These are phyloP conservation scores for Cydia fagiglandana DNA, from an alignment of 1,140 invertebrate genomes.

Conservation along the genomic window DNA sequence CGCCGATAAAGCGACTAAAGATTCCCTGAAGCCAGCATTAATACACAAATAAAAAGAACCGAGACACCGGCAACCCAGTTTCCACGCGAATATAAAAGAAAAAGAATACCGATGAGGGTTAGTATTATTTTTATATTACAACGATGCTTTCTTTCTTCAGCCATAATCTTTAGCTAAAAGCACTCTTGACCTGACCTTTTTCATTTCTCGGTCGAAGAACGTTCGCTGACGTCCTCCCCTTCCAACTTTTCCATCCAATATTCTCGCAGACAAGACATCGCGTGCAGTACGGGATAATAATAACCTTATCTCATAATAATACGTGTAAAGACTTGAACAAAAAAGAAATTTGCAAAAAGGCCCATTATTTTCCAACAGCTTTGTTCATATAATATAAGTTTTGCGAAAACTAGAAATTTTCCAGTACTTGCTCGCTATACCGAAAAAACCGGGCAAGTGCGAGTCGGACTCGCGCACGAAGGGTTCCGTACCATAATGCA, in stretches of 20 bases:
- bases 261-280: background rate
- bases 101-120: background rate
- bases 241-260: background rate
- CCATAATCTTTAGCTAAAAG: background rate
- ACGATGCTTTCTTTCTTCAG: background rate
- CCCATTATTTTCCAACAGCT: too few species aligned
- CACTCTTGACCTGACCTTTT: conserved; percentile 8
- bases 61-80: background rate
- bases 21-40: background rate
- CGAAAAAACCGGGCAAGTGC: too few species aligned
- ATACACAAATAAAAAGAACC: conserved; percentile 9
- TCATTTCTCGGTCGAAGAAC: background rate
- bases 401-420: too few species aligned
- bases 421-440: too few species aligned
- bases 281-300: background rate
- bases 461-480: too few species aligned
- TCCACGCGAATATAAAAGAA: background rate
- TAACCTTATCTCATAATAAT: too few species aligned
- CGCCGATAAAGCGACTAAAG: conserved; percentile 2
- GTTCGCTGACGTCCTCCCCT: background rate
- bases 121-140: background rate
- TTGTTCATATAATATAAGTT: too few species aligned
- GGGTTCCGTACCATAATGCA: too few species aligned
- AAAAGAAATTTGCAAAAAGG: too few species aligned
- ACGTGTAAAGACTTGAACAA: too few species aligned